Percentiles rank a stretch among this genome's conserved stretches.
These are phyloP conservation scores for Cyanistes caeruleus DNA, from an alignment of 2,113 vertebrate genomes.

Conservation along the genomic window DNA sequence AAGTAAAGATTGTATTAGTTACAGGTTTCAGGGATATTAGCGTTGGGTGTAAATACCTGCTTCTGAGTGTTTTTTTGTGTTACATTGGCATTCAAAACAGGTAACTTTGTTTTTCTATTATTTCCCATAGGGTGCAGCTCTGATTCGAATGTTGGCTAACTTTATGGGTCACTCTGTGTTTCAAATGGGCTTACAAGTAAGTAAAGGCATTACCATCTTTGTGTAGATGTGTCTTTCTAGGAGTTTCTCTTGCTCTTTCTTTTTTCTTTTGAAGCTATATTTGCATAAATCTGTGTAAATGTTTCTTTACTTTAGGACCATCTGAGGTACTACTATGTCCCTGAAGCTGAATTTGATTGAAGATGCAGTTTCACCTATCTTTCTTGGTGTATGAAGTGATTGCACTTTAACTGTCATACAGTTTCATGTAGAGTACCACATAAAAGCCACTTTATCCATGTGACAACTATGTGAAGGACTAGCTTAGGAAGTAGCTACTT, in stretches of 20 bases:
- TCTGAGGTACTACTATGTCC: neutral
- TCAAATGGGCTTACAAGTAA: conserved; percentile 94
- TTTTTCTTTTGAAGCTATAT: neutral
- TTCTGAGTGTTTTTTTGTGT: neutral
- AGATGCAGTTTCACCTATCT: neutral
- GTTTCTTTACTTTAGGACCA: neutral
- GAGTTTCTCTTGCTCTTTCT: neutral
- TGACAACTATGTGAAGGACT: neutral
- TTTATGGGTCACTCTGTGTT: conserved; percentile 95
- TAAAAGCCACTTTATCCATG: neutral
- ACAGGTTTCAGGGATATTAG: neutral
- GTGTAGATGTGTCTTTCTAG: neutral
- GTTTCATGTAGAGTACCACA: neutral
- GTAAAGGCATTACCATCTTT: conserved; percentile 70
- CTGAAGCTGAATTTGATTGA: neutral
- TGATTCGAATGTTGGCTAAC: conserved; percentile 98
- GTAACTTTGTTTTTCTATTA: conserved; percentile 21
- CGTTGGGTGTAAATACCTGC: neutral
- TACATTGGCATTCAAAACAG: neutral
- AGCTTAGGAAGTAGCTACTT: neutral
- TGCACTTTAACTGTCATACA: neutral
- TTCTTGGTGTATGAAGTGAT: neutral
- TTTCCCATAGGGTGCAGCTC: conserved; percentile 87
- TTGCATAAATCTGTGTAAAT: neutral
- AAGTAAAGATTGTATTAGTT: neutral